Conservation (phyloP, 2,797 vertebrate genomes). For the Bryconaethiops microstoma region DNA sequence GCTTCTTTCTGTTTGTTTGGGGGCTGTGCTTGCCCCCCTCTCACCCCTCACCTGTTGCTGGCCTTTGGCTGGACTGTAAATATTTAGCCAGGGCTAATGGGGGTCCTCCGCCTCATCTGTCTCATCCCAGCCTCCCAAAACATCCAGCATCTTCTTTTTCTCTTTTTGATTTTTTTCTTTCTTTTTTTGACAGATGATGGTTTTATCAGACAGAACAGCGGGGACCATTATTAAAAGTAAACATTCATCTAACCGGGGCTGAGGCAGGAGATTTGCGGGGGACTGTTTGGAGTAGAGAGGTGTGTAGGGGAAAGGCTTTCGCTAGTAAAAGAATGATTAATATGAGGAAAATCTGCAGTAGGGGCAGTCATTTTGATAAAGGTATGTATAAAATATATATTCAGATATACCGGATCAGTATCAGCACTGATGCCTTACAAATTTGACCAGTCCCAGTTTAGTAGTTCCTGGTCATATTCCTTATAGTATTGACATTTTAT, state of each 20-base stretch:
- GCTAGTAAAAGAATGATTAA: slow-evolving; percentile 37
- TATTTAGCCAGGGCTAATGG: slow-evolving; percentile 81
- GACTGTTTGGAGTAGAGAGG: slow-evolving; percentile 30
- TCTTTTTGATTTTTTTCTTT: background rate
- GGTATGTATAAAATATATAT: too few species aligned
- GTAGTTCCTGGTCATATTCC: too few species aligned
- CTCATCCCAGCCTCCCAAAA: slow-evolving; percentile 51
- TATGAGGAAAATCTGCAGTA: background rate
- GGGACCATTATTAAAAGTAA: slow-evolving; percentile 65
- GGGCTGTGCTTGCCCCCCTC: slow-evolving; percentile 10
- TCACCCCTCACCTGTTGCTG: slow-evolving; percentile 59
- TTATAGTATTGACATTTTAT: too few species aligned
- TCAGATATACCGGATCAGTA: too few species aligned
- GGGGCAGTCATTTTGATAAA: background rate
- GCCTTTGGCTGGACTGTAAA: slow-evolving; percentile 75
- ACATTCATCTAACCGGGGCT: slow-evolving; percentile 53
- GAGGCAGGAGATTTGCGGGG: slow-evolving; percentile 32
- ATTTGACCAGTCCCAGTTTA: too few species aligned
- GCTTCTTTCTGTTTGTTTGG: slow-evolving; percentile 37
- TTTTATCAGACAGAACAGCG: slow-evolving; percentile 57
- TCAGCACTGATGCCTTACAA: too few species aligned
- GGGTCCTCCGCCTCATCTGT: slow-evolving; percentile 68
- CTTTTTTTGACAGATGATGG: slow-evolving; percentile 49
- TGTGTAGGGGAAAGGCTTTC: slow-evolving; percentile 8
- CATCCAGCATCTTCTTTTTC: slow-evolving; percentile 11